phyloP scores from a whole-genome alignment of 1,140 invertebrate species.

The Cotesia typhae region DNA sequence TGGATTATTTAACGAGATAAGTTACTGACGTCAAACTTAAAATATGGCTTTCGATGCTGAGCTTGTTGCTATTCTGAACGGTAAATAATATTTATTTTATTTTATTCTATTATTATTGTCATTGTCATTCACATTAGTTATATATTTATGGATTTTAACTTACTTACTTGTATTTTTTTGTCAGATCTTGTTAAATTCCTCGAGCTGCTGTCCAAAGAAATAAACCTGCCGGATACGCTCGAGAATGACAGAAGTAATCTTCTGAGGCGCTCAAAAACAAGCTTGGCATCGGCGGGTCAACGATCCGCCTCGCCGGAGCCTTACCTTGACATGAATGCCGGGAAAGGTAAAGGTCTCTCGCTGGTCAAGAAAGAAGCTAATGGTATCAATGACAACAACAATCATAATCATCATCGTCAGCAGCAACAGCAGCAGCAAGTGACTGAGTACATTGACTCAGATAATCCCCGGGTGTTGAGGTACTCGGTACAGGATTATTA shows the following conservation, averaged over 20 bases:
- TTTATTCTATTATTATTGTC: no score
- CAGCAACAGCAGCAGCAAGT: not conserved
- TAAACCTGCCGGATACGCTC: conserved; percentile 47
- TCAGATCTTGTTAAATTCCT: conserved; percentile 58
- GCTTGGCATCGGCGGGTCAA: conserved; percentile 35
- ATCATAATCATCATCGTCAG: conserved; percentile 30
- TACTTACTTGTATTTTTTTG: conserved; percentile 2
- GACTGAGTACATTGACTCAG: conserved; percentile 49
- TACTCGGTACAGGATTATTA: conserved; percentile 48
- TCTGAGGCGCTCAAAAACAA: conserved; percentile 48
- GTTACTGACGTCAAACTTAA: not conserved
- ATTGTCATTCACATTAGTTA: no score
- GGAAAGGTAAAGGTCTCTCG: conserved; percentile 42
- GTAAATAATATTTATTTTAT: not conserved
- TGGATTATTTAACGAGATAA: conserved; percentile 2
- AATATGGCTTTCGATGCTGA: not conserved
- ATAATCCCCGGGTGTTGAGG: conserved; percentile 27
- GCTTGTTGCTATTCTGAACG: not conserved
- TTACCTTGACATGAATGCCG: conserved; percentile 58
- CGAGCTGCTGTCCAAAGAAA: conserved; percentile 50
- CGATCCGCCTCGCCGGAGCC: conserved; percentile 50
- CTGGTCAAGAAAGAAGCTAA: not conserved
- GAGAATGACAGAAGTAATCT: conserved; percentile 47
- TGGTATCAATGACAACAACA: conserved; percentile 20
- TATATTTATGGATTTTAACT: no score